Evolutionary conservation across 2,797 vertebrate genomes (phyloP), one percentile per base, ranked within the genome.

Genomic region (Syncerus caffer): DNA sequence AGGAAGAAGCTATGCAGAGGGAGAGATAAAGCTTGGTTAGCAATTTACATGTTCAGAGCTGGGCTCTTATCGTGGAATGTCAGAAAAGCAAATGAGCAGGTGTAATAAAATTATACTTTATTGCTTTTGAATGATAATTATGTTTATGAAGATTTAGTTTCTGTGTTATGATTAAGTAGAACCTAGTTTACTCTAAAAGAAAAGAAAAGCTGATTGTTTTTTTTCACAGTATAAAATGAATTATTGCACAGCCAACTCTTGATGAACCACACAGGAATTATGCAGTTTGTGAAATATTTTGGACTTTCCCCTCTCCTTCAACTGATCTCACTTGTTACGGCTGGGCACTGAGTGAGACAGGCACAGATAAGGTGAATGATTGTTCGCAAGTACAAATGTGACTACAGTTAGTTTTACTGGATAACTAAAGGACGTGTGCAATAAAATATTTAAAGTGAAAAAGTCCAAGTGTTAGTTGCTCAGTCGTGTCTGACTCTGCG

Each of bases 31-130:
- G 15, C 42, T 55, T 84, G 42, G 90, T 85, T 90, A 94, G 55
- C 60, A 84, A 85, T 94, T 97, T 95, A 71, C 19, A 17, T 89
- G 94, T 97, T 89, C 67, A 93, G 64, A 97, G 67, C 79, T 19
- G 23, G 19, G 53, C 38, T 92, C 58, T 98, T 97, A 97, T 95
- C 51, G 0, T 47, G 57, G 79, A 62, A 51, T 96, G 85, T 97
- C 97, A 98, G 96, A 88, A 97, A 93, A 97, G 86, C 85, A 94
- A 96, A 97, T 94, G 91, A 93, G 51, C 64, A 88, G 74, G 74
- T 92, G 1, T 95, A 96, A 96, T 98, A 95, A 96, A 98, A 95
- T 95, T 89, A 78, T 91, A 97, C 93, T 94, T 96, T 51, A 95
- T 84, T 97, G 89, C 74, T 94, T 97, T 89, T 93, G 84, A 96